phyloP scores from a whole-genome alignment of 2,888 invertebrate genomes.

The Campaea margaritaria region DNA sequence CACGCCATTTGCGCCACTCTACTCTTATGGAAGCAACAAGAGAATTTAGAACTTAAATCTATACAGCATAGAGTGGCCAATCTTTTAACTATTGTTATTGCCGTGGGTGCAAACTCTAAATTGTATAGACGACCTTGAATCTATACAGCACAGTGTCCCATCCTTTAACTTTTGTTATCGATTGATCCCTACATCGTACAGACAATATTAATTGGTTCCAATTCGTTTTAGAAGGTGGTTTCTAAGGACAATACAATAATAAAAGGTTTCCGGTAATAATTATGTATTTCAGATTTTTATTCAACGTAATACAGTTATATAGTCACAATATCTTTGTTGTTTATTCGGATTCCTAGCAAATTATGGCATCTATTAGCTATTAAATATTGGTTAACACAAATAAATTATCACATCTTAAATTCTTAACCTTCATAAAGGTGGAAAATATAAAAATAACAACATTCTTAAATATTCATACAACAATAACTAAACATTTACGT shows the following conservation, averaged over 20 bases:
- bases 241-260: conserved; percentile 47
- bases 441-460: no score
- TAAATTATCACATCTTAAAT: no score
- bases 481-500: no score
- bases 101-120: conserved; percentile 1
- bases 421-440: no score
- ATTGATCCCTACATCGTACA: conserved; percentile 14
- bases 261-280: conserved; percentile 54
- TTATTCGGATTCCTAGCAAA: conserved; percentile 3
- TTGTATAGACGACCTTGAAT: conserved; percentile 26
- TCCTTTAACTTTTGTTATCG: conserved; percentile 6
- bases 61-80: conserved; percentile 13
- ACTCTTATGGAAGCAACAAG: conserved; percentile 81
- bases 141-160: conserved; percentile 15
- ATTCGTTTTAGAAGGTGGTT: conserved; percentile 42
- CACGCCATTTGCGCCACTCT: conserved; percentile 80
- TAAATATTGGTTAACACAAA: no score
- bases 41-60: conserved; percentile 61
- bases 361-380: neutral
- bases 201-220: conserved; percentile 29
- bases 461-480: no score
- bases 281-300: conserved; percentile 73
- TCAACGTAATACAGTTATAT: conserved; percentile 74
- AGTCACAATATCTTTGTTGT: conserved; percentile 65
- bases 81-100: conserved; percentile 5